Evolutionary conservation across 2,888 invertebrate species (phyloP).

Genomic region (Eledona agricola): DNA sequence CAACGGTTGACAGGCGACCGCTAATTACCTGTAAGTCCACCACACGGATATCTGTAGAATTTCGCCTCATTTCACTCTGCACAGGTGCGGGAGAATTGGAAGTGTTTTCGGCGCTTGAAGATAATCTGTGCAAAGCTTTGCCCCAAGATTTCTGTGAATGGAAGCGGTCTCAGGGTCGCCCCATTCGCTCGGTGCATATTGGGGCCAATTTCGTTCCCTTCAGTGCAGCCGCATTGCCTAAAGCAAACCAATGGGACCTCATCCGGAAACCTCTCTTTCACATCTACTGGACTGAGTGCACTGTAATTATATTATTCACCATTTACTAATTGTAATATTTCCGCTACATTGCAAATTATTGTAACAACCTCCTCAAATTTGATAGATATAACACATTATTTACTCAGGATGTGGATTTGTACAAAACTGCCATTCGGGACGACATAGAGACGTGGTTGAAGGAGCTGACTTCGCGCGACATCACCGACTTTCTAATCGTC

Average conservation of each 20-base stretch:
- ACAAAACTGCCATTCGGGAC: conserved; percentile 87
- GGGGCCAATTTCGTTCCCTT: conserved; percentile 85
- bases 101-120: conserved; percentile 83
- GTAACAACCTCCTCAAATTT: no score
- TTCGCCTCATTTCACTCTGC: conserved; percentile 31
- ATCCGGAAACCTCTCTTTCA: conserved; percentile 91
- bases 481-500: conserved; percentile 93
- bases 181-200: conserved; percentile 83
- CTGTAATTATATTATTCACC: conserved; percentile 67
- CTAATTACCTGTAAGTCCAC: conserved; percentile 76
- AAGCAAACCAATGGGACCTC: conserved; percentile 76
- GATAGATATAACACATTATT: conserved; percentile 3
- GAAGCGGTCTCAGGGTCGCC: conserved; percentile 88
- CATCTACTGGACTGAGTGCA: conserved; percentile 94
- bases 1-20: conserved; percentile 75
- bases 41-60: conserved; percentile 1
- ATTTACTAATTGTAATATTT: not conserved
- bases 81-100: conserved; percentile 81
- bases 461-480: conserved; percentile 75
- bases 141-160: conserved; percentile 91
- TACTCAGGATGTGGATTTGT: conserved; percentile 87
- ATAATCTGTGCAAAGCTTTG: conserved; percentile 79
- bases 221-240: conserved; percentile 76
- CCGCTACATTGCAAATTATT: no score
- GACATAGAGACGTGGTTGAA: conserved; percentile 90